A percentile compares a stretch with the other conserved stretches of the same genome.
phyloP scores from a whole-genome alignment of 2,888 invertebrate species.

The Seira musarum region DNA sequence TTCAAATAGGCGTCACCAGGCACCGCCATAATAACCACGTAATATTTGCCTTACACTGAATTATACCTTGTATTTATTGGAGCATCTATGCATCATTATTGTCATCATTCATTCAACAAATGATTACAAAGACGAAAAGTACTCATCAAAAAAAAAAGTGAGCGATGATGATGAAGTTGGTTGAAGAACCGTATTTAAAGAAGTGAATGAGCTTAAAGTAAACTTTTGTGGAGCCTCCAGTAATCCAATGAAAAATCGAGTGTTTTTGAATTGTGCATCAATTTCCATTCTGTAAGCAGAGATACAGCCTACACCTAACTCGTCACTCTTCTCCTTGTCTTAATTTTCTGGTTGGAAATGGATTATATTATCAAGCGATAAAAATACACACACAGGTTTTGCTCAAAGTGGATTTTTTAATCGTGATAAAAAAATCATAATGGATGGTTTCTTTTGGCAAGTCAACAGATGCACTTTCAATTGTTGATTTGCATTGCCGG shows the following conservation, averaged over 20 bases:
- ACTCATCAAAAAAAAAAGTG: not conserved
- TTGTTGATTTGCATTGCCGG: conserved; percentile 10
- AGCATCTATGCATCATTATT: conserved; percentile 4
- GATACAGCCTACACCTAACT: not conserved
- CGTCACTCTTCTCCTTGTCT: not conserved
- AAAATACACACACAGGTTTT: not conserved
- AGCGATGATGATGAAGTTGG: conserved; percentile 14
- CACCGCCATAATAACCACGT: not conserved
- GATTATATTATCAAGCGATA: conserved; percentile 3
- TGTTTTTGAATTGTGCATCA: conserved; percentile 19
- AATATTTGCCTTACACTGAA: not conserved
- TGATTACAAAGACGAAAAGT: not conserved
- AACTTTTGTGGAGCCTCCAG: not conserved
- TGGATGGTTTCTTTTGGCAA: conserved; percentile 1
- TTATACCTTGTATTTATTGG: conserved; percentile 6
- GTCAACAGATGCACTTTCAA: not conserved
- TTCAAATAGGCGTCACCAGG: conserved; percentile 7
- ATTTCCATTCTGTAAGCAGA: not conserved
- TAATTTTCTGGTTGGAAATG: not conserved
- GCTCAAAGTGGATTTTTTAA: not conserved
- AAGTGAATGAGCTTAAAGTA: not conserved
- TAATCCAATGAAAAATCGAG: conserved; percentile 13
- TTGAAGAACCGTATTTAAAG: not conserved
- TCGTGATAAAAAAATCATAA: not conserved
- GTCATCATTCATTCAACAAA: not conserved